Evolutionary conservation across 1,140 invertebrate species (phyloP).

Genomic region (Drosophila saltans): DNA sequence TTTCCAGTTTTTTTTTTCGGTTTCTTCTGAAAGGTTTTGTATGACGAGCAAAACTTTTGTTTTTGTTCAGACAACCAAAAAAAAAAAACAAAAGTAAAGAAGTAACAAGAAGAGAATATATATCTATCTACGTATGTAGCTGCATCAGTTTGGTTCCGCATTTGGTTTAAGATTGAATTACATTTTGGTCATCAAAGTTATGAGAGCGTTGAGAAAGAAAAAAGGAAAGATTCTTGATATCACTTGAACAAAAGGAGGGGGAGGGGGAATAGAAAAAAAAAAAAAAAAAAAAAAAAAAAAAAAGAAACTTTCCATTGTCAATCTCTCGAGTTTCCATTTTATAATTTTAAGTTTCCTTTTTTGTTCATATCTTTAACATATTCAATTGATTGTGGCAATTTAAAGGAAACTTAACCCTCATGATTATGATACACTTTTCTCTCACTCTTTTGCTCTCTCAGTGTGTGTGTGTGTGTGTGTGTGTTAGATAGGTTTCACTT

Average conservation of each 20-base stretch:
- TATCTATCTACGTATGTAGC: no score
- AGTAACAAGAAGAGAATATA: no score
- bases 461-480: background rate
- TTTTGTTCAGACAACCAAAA: conserved; percentile 56
- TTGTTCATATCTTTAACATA: conserved; percentile 23
- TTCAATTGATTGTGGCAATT: conserved; percentile 32
- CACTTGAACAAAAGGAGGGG: background rate
- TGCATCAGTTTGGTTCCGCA: conserved; percentile 5
- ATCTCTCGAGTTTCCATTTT: conserved; percentile 5
- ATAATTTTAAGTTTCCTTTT: conserved; percentile 6
- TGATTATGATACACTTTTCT: conserved; percentile 51
- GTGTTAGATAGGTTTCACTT: background rate
- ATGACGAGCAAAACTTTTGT: conserved; percentile 33
- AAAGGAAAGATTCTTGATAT: conserved; percentile 5
- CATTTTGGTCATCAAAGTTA: conserved; percentile 8
- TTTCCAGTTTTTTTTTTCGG: conserved; percentile 24
- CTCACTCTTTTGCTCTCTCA: background rate
- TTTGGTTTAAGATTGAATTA: conserved; percentile 3
- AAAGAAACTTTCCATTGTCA: background rate
- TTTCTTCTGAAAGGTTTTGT: conserved; percentile 15
- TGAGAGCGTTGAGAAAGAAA: background rate
- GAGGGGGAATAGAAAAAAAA: no score
- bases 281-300: no score
- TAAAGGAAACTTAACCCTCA: conserved; percentile 44
- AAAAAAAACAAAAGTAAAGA: background rate